phyloP scores from a whole-genome alignment of 2,113 vertebrate genomes.

The Osmerus mordax region DNA sequence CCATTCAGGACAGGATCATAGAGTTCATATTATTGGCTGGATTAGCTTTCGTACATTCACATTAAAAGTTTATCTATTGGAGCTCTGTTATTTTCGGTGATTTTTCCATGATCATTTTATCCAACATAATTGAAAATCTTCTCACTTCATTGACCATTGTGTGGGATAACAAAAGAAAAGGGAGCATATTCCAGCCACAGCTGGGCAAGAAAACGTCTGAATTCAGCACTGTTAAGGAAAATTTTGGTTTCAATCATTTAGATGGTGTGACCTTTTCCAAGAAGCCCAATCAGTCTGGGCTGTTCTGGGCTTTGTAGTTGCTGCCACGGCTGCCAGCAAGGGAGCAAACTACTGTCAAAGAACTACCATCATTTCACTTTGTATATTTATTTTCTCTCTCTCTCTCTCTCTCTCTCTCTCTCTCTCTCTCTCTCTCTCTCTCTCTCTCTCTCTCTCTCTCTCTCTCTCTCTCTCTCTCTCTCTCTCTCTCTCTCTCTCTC shows the following conservation, averaged over 20 bases:
- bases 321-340: neutral
- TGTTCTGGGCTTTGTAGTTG: constrained; percentile 7
- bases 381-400: neutral
- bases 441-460: neutral
- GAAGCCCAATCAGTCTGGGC: constrained; percentile 33
- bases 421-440: constrained; percentile 24
- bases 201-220: constrained; percentile 25
- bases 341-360: constrained; percentile 6
- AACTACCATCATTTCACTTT: neutral
- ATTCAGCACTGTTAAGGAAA: constrained; percentile 5
- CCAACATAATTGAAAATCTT: constrained; percentile 1
- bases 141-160: neutral
- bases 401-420: constrained; percentile 3
- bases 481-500: no score
- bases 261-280: constrained; percentile 38
- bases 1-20: neutral
- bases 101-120: constrained; percentile 4
- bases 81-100: neutral
- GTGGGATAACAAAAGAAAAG: neutral
- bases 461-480: neutral
- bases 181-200: constrained; percentile 10
- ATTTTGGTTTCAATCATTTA: constrained; percentile 43
- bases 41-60: neutral
- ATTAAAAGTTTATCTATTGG: neutral
- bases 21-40: neutral